phyloP scores from a whole-genome alignment of 2,113 vertebrate genomes.

The Scolopax mira region DNA sequence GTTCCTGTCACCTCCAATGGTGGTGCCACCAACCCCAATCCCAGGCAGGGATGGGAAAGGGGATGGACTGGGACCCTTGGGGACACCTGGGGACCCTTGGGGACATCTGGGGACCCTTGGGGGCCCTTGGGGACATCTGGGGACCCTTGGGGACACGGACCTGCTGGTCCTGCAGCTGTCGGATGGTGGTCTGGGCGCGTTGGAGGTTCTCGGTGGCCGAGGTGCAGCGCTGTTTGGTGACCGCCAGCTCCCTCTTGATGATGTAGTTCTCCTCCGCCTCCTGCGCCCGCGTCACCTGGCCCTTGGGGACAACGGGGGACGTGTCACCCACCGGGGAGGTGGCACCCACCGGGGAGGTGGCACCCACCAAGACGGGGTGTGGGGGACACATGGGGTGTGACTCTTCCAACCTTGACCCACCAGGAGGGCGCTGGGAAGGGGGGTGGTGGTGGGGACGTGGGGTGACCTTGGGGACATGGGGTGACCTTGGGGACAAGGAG shows the following conservation, averaged over 20 bases:
- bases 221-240: slow-evolving; percentile 86
- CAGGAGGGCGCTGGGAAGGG: no score
- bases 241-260: slow-evolving; percentile 91
- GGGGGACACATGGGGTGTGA: no score
- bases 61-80: no score
- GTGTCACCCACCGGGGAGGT: background rate
- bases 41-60: no score
- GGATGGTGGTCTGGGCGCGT: slow-evolving; percentile 87
- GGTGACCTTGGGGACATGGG: no score
- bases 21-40: no score
- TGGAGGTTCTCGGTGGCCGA: slow-evolving; percentile 85
- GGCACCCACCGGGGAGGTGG: no score
- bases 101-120: background rate
- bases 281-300: slow-evolving; percentile 92
- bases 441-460: no score
- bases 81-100: no score
- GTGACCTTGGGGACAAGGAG: no score
- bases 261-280: slow-evolving; percentile 95
- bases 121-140: background rate
- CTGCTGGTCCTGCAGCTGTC: slow-evolving; percentile 87
- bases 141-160: slow-evolving; percentile 22
- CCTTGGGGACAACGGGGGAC: slow-evolving; percentile 72
- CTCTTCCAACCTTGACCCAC: no score
- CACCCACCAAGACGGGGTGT: background rate
- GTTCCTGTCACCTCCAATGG: no score